Percentiles rank a stretch among this genome's conserved stretches.
phyloP scores from a whole-genome alignment of 2,888 invertebrate genomes.

The Perdita meconis region DNA sequence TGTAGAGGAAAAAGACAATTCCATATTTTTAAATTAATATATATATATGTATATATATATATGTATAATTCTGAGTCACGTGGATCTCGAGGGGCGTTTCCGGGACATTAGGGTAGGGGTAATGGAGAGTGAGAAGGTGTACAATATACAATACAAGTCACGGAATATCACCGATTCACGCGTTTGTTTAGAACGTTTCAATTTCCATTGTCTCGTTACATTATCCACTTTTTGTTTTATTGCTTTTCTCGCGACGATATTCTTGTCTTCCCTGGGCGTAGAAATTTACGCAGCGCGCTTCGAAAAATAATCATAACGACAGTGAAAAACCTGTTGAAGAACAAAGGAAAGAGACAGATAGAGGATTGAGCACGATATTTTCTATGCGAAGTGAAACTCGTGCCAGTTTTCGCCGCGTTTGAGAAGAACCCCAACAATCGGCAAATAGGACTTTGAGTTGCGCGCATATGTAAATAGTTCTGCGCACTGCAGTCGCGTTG shows the following conservation, averaged over 20 bases:
- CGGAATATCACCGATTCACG: constrained; percentile 79
- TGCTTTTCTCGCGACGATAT: constrained; percentile 60
- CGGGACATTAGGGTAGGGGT: constrained; percentile 31
- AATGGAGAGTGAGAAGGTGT: constrained; percentile 64
- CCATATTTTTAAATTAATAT: constrained; percentile 83
- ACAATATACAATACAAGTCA: constrained; percentile 84
- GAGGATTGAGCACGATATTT: constrained; percentile 72
- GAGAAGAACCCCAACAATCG: constrained; percentile 42
- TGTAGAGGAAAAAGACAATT: constrained; percentile 46
- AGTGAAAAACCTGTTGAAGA: constrained; percentile 29
- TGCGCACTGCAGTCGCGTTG: constrained; percentile 5
- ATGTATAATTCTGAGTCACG: constrained; percentile 81
- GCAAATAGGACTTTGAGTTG: constrained; percentile 42
- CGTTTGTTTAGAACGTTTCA: constrained; percentile 64
- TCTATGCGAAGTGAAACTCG: constrained; percentile 21
- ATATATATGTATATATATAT: constrained; percentile 70
- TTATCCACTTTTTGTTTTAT: constrained; percentile 42
- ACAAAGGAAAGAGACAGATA: constrained; percentile 51
- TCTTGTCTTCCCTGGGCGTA: constrained; percentile 56
- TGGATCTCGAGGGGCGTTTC: constrained; percentile 77
- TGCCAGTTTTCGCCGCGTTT: neutral
- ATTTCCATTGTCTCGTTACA: constrained; percentile 69
- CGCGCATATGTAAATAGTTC: neutral
- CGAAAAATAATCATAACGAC: constrained; percentile 46
- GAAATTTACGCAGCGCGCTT: constrained; percentile 59